Evolutionary conservation across 1,140 invertebrate species (phyloP).

Genomic region (Drosophila kanapiae): DNA sequence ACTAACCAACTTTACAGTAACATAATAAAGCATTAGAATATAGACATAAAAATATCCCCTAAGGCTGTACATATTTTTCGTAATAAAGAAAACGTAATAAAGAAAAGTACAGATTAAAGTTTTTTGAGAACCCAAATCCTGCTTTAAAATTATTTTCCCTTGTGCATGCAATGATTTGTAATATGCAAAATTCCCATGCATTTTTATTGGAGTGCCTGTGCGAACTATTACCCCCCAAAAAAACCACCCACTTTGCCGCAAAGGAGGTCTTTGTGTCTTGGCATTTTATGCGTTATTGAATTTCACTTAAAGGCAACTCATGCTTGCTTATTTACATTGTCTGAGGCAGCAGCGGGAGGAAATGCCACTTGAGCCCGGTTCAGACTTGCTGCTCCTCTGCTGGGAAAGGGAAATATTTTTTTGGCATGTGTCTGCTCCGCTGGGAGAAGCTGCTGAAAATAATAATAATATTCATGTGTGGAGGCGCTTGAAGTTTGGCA

Average conservation of each 20-base stretch:
- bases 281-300: constrained; percentile 82
- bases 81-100: neutral
- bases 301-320: constrained; percentile 78
- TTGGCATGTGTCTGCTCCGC: constrained; percentile 20
- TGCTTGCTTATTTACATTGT: constrained; percentile 45
- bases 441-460: constrained; percentile 11
- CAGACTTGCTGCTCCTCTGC: constrained; percentile 8
- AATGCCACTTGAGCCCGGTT: constrained; percentile 56
- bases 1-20: too few species aligned
- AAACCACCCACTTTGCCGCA: neutral
- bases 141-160: neutral
- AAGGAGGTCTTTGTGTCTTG: constrained; percentile 49
- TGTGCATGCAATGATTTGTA: constrained; percentile 48
- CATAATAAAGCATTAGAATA: too few species aligned
- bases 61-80: neutral
- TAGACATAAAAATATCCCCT: too few species aligned
- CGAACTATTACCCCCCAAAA: constrained; percentile 20
- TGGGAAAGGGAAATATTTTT: constrained; percentile 27
- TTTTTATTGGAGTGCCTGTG: neutral
- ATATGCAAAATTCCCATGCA: constrained; percentile 51
- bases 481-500: constrained; percentile 15
- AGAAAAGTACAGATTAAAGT: too few species aligned
- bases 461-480: constrained; percentile 22
- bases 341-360: constrained; percentile 17
- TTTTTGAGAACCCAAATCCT: neutral